Conservation (phyloP, 2,888 invertebrate species). For the Eulithis prunata region DNA sequence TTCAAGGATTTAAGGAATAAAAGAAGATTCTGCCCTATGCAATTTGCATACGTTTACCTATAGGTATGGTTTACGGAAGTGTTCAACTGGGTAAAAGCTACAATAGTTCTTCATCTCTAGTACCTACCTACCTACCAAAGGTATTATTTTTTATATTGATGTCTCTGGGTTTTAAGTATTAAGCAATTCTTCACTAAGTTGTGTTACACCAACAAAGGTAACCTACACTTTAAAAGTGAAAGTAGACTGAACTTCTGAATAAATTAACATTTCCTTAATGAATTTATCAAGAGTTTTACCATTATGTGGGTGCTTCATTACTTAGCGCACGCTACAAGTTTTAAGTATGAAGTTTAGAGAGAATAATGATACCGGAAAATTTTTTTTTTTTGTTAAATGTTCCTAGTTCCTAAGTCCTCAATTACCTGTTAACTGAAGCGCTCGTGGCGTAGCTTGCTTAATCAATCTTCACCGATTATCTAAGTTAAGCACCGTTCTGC, state of each 20-base stretch:
- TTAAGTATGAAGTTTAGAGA: not conserved
- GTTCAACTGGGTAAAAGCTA: too few species aligned
- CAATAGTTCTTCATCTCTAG: too few species aligned
- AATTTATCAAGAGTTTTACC: slow-evolving; percentile 16
- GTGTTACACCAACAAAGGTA: not conserved
- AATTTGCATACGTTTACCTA: too few species aligned
- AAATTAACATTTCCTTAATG: slow-evolving; percentile 22
- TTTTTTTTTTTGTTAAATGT: too few species aligned
- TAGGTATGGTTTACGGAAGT: too few species aligned
- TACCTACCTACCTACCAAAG: too few species aligned
- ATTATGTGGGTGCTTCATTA: slow-evolving; percentile 18
- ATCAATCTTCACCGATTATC: too few species aligned
- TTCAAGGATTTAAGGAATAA: not conserved
- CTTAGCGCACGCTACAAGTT: slow-evolving; percentile 5
- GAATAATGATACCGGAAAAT: too few species aligned
- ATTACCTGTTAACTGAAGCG: too few species aligned
- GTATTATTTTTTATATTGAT: not conserved
- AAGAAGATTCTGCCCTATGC: not conserved
- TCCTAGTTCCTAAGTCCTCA: too few species aligned
- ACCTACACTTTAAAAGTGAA: slow-evolving; percentile 2
- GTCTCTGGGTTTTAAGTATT: not conserved
- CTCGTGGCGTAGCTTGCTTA: too few species aligned
- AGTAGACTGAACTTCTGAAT: slow-evolving; percentile 15
- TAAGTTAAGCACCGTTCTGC: too few species aligned
- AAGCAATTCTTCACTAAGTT: not conserved